phyloP scores from a whole-genome alignment of 2,797 vertebrate genomes.

The Lepus townsendii region DNA sequence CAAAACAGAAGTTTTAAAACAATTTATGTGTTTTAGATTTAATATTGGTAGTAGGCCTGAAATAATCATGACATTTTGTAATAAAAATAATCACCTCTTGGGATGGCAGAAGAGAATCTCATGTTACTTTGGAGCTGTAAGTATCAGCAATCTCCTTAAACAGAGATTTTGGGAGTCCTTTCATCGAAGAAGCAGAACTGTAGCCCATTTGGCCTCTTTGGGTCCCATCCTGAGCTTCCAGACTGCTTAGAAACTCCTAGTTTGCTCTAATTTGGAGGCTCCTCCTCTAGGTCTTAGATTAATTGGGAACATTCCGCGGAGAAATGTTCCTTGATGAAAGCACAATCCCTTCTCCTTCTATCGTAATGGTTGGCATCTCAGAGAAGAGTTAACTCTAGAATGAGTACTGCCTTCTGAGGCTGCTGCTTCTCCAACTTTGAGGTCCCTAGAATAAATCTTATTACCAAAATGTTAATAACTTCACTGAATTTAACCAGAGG shows the following conservation, averaged over 20 bases:
- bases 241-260: not conserved
- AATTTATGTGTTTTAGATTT: not conserved
- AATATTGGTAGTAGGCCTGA: not conserved
- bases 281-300: not conserved
- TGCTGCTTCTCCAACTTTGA: not conserved
- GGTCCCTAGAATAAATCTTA: not conserved
- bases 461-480: not conserved
- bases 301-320: not conserved
- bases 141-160: too few relatives aligned
- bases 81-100: not conserved
- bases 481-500: not conserved
- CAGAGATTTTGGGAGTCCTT: not conserved
- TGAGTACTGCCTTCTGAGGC: not conserved
- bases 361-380: not conserved
- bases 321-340: not conserved
- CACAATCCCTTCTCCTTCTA: fast-evolving
- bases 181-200: not conserved
- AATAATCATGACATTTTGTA: not conserved
- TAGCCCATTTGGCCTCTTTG: not conserved
- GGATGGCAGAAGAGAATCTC: not conserved
- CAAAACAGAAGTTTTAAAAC: not conserved
- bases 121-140: not conserved
- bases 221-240: not conserved
- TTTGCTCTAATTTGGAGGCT: not conserved
- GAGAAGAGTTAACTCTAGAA: not conserved